Conservation (phyloP, 2,113 vertebrate species). For the Melanocharis versteri region DNA sequence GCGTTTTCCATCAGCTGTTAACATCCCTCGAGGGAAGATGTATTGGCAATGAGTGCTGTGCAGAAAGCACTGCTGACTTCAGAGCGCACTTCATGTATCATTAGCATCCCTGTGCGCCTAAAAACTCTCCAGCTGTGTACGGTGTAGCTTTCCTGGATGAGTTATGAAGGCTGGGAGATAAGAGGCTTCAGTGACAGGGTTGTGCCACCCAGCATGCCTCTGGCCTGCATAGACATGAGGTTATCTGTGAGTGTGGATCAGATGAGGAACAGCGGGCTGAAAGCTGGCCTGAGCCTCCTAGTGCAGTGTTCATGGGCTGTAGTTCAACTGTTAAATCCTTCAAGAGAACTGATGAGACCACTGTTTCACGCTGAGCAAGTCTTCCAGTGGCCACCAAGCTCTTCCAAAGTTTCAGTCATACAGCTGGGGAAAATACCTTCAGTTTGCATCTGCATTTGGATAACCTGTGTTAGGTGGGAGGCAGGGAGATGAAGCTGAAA, state of each 20-base stretch:
- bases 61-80: not conserved
- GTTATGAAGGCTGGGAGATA: not conserved
- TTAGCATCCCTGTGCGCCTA: not conserved
- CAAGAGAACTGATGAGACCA: not conserved
- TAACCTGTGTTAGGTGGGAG: not conserved
- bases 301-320: not conserved
- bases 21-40: not conserved
- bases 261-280: not conserved
- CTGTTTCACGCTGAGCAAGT: not conserved
- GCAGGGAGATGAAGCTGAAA: not conserved
- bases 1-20: constrained; percentile 12
- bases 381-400: not conserved
- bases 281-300: not conserved
- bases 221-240: not conserved
- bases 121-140: not conserved
- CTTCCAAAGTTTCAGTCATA: not conserved
- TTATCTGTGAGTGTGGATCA: not conserved
- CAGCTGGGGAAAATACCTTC: not conserved
- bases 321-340: not conserved
- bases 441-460: not conserved
- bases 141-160: not conserved
- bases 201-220: not conserved
- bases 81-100: not conserved
- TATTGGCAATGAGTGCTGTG: not conserved
- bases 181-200: not conserved